Conservation (phyloP, 2,888 invertebrate genomes). For the Zygaena filipendulae region DNA sequence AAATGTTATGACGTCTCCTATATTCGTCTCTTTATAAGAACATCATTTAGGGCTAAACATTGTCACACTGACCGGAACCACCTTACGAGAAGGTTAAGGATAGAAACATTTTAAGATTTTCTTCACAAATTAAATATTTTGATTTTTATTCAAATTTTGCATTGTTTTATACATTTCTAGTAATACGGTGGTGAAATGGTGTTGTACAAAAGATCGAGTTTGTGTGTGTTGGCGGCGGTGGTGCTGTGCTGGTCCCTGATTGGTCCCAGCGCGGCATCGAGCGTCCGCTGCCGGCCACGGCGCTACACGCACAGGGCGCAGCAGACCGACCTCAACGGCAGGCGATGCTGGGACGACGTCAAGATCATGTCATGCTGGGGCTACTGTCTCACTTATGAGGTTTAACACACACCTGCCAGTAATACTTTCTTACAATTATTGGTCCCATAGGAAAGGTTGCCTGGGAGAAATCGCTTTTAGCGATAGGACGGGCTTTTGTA, state of each 20-base stretch:
- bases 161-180: no score
- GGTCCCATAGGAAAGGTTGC: no score
- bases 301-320: constrained; percentile 45
- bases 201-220: no score
- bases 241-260: constrained; percentile 19
- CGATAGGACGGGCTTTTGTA: no score
- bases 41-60: constrained; percentile 18
- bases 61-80: constrained; percentile 26
- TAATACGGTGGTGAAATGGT: no score
- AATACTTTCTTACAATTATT: no score
- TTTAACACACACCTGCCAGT: no score
- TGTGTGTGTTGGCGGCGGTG: no score
- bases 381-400: constrained; percentile 86
- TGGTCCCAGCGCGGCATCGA: constrained; percentile 24
- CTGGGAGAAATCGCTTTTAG: no score
- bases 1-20: constrained; percentile 44
- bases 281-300: constrained; percentile 38
- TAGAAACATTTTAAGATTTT: not conserved
- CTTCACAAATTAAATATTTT: no score
- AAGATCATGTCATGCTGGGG: constrained; percentile 87
- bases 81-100: constrained; percentile 23
- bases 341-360: constrained; percentile 82
- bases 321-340: constrained; percentile 69
- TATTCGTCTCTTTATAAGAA: constrained; percentile 42
- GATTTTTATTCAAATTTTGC: no score